Evolutionary conservation across 2,797 vertebrate species (phyloP).

Genomic region (Rousettus madagascariensis): DNA sequence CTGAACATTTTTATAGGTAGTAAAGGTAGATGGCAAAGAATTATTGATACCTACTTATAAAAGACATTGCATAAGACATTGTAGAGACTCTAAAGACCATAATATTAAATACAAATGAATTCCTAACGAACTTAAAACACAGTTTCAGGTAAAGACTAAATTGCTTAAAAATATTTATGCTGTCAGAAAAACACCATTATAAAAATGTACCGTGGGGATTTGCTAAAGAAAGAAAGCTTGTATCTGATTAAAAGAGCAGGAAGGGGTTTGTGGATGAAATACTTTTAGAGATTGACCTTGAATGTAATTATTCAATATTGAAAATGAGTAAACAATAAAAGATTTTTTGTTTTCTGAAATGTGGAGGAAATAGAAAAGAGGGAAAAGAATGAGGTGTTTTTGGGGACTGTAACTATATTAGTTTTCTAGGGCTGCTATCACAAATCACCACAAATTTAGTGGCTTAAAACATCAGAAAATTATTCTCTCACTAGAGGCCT

Average conservation of each 20-base stretch:
- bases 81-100: neutral
- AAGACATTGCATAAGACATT: neutral
- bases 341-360: conserved; percentile 2
- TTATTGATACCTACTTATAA: neutral
- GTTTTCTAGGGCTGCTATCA: neutral
- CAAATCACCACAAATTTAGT: neutral
- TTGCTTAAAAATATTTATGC: conserved; percentile 4
- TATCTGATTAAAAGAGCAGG: neutral
- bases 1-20: neutral
- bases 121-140: conserved; percentile 19
- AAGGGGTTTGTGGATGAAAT: neutral
- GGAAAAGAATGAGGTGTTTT: neutral
- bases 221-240: neutral
- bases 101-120: neutral
- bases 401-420: neutral
- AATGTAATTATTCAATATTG: conserved; percentile 27
- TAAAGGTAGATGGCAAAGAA: neutral
- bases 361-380: neutral
- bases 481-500: neutral
- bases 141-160: neutral
- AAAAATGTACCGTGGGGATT: neutral
- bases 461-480: neutral
- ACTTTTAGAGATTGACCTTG: neutral
- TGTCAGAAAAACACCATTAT: neutral
- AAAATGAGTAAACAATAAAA: neutral